Conservation (phyloP, 2,888 invertebrate species). For the Xanthia togata region DNA sequence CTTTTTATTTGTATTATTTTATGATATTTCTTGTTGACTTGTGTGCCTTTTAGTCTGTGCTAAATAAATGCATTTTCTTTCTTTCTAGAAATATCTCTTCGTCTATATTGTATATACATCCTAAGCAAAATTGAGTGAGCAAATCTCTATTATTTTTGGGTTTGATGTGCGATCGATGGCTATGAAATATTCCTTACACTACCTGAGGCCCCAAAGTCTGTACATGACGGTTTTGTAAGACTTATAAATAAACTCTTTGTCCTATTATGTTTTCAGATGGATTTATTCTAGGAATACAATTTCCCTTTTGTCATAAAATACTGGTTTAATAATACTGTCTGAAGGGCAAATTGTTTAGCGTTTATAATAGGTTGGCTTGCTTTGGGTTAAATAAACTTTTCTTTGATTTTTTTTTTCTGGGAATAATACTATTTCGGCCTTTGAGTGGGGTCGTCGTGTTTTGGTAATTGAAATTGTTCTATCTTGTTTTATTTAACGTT, state of each 20-base stretch:
- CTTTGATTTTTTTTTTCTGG: slow-evolving; percentile 17
- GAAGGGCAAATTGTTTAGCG: slow-evolving; percentile 16
- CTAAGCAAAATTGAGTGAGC: slow-evolving; percentile 36
- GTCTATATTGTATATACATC: slow-evolving; percentile 3
- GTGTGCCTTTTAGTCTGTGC: too few species aligned
- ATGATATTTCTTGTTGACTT: too few species aligned
- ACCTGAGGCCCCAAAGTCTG: slow-evolving; percentile 22
- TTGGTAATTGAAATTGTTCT: neutral
- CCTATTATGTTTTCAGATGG: slow-evolving; percentile 7
- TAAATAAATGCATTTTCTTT: too few species aligned
- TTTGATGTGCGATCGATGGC: slow-evolving; percentile 59
- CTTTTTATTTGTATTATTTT: too few species aligned
- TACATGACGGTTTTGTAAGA: slow-evolving; percentile 32
- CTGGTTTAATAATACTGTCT: slow-evolving; percentile 30
- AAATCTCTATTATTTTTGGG: slow-evolving; percentile 34
- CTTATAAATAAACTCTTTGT: slow-evolving; percentile 43
- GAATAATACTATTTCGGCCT: neutral
- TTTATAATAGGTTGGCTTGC: slow-evolving; percentile 21
- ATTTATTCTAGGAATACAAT: slow-evolving; percentile 11
- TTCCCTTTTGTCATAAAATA: slow-evolving; percentile 47
- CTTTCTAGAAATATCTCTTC: neutral
- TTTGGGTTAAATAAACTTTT: slow-evolving; percentile 24
- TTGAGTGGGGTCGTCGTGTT: neutral
- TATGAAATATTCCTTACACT: slow-evolving; percentile 57
- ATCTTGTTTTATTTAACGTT: slow-evolving; percentile 12